Evolutionary conservation across 2,888 invertebrate genomes (phyloP), one percentile per base, ranked within the genome.

Genomic region (Digitonthophagus gazella): DNA sequence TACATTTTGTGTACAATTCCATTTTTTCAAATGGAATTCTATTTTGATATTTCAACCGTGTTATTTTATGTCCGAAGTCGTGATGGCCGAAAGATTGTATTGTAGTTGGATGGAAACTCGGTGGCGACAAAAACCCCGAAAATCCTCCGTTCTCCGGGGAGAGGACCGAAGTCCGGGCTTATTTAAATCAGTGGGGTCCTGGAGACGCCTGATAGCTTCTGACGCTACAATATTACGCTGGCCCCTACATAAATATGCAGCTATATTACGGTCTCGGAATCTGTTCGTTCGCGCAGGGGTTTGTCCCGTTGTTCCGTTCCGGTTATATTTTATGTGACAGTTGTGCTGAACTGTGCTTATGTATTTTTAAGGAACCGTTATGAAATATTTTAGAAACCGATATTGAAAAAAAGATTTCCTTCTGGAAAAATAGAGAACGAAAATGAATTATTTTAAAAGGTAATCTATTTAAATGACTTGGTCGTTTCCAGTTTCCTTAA

Each of bases 141-240:
- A 81, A 82, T 81, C 80, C 78, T 78, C 18, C 78, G 79, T 79
- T 79, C 81, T 80, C 75, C 77, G 80, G 78, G 79, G n/a, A n/a
- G n/a, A 76, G 77, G 75, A 75, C 78, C 76, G 74, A 74, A 80
- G 81, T 80, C 80, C 80, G 80, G 81, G 81, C 81, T 82, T 82
- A 82, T 82, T 82, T 82, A 82, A 82, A 82, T 82, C 82, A 80
- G 79, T 77, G 78, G 79, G 78, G 78, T 80, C 80, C 77, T 76
- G 80, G 82, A 81, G 80, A 81, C 80, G 81, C 75, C 79, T 80
- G 82, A 82, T 82, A 80, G 81, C 81, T 81, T 80, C 80, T 82
- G 82, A 82, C 81, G 81, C 81, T 80, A 79, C 80, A 80, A 79
- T 80, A 78, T 78, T 79, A 79, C 76, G 78, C 78, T 78, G 79